Evolutionary conservation across 64 coral and sea anemone species (phyloP), one percentile per base, ranked within the genome.

Genomic region (Dendrophyllia cribrosa): DNA sequence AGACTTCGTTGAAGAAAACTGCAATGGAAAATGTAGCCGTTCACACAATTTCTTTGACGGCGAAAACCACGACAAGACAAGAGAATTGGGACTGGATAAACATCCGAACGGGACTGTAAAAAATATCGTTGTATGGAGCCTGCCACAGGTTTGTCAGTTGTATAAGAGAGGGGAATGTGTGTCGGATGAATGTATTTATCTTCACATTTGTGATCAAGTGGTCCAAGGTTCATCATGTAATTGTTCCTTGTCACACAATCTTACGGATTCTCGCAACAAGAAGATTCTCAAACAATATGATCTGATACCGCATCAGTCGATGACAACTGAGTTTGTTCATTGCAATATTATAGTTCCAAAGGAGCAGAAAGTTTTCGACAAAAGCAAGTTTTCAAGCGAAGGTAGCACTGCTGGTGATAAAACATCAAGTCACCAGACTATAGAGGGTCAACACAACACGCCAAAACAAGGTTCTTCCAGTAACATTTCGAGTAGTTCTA

Each of bases 141-240:
- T 92, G 11, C 91, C 91, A 11, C 84, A 70, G 60, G 81, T 92
- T 56, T 92, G 91, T 69, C 43, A 76, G 74, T 49, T 56, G 7
- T 87, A 92, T 56, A 44, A 44, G 9, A 58, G 21, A 14, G 48
- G 21, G 23, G 51, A 91, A 72, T 91, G 89, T 61, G 20, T 1
- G 15, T 50, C 63, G 43, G 34, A 9, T 6, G 10, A 17, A 20
- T 91, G 89, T 50, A 1, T 43, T 1, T 22, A 83, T 50, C 19
- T 91, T 43, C 89, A 91, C 71, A 15, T 91, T 83, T 91, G 89
- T 59, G 17, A 66, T 6, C 43, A 66, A 50, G 20, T 20, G 11
- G 75, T 78, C 4, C 59, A 11, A 66, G 75, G 20, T 17, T 49
- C 43, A 8, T 15, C 62, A 8, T 70, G 49, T 48, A 19, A 43